Evolutionary conservation across 2,888 invertebrate species (phyloP).

Genomic region (Stenotaenia linearis): DNA sequence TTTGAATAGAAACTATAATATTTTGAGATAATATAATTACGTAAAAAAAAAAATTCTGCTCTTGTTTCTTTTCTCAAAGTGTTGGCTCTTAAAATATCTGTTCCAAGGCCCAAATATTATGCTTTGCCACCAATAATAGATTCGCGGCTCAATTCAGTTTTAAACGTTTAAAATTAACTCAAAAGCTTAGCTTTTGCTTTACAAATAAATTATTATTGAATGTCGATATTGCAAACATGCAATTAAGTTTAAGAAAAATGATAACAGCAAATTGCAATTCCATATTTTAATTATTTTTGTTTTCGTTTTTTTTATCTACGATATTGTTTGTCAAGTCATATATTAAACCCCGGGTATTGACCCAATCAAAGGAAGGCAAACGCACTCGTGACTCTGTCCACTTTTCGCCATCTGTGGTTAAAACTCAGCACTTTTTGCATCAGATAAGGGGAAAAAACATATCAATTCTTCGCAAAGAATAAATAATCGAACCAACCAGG

Average conservation of each 20-base stretch:
- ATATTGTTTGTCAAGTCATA: neutral
- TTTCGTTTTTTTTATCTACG: neutral
- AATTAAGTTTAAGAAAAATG: neutral
- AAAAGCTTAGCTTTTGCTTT: no score
- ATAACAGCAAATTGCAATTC: no score
- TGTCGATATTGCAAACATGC: no score
- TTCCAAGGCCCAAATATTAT: neutral
- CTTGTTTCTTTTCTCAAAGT: neutral
- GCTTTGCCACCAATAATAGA: conserved; percentile 2
- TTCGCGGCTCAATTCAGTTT: neutral
- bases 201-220: no score
- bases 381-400: neutral
- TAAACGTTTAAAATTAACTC: neutral
- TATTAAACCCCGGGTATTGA: neutral
- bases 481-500: neutral
- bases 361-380: neutral
- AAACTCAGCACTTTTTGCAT: neutral
- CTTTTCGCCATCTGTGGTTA: neutral
- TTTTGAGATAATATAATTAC: no score
- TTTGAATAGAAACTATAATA: neutral
- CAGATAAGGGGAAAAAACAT: neutral
- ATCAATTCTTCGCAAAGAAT: neutral
- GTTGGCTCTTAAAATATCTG: neutral
- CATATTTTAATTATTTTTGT: neutral
- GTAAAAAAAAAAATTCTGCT: neutral